A percentile compares a stretch with the other conserved stretches of the same genome.
These are phyloP conservation scores for Stichopus horrens DNA, from an alignment of 53 echinoderm and acorn worm species.

Conservation along the genomic window DNA sequence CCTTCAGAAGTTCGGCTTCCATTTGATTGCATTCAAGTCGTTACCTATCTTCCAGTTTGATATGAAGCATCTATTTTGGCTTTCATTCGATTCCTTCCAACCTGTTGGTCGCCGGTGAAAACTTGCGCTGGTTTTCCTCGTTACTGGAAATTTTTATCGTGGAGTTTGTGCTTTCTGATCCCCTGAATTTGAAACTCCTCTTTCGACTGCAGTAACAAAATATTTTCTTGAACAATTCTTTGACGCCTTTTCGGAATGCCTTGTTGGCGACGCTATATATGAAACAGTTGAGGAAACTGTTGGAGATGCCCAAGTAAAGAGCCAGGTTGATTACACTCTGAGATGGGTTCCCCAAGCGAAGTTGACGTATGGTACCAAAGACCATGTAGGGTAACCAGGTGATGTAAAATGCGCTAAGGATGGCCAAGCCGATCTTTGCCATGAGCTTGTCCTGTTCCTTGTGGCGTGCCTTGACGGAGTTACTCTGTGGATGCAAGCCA, in stretches of 20 bases:
- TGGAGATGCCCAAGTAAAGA: constrained; percentile 69
- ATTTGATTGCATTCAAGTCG: no score
- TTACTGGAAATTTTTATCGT: neutral
- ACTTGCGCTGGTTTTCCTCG: neutral
- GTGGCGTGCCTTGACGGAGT: constrained; percentile 35
- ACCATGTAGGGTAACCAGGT: constrained; percentile 79
- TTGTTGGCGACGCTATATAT: constrained; percentile 82
- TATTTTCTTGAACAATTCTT: constrained; percentile 45
- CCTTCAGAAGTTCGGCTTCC: no score
- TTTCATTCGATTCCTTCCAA: neutral
- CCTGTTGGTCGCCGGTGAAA: neutral
- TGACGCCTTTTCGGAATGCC: constrained; percentile 62
- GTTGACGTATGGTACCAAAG: constrained; percentile 51
- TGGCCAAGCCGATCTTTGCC: constrained; percentile 77
- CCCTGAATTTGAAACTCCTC: neutral
- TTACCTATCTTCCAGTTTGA: no score
- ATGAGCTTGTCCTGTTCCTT: constrained; percentile 54
- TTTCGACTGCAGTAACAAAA: constrained; percentile 30
- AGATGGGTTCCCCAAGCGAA: constrained; percentile 33
- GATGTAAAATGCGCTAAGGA: constrained; percentile 81
- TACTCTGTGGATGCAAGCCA: constrained; percentile 1
- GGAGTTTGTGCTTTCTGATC: neutral
- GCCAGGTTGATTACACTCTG: constrained; percentile 49
- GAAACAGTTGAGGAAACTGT: constrained; percentile 75
- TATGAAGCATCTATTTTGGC: neutral